Conservation (phyloP, 2,797 vertebrate species). For the Crocodylus rhombifer region DNA sequence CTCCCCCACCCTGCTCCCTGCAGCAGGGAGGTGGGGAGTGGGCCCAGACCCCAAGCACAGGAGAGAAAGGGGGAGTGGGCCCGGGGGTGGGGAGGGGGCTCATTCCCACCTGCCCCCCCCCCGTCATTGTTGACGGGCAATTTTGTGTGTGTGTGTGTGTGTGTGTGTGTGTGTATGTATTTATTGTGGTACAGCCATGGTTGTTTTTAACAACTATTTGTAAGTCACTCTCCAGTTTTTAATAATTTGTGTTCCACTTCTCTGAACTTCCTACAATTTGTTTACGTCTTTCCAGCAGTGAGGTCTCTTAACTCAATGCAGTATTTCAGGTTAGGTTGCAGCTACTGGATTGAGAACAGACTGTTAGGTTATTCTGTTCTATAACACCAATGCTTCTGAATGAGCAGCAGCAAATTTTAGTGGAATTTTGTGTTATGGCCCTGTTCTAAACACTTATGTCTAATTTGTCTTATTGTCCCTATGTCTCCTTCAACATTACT, state of each 20-base stretch:
- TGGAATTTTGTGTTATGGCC: background rate
- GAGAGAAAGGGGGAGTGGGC: no score
- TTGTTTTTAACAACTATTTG: background rate
- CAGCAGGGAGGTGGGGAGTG: no score
- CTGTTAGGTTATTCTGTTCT: background rate
- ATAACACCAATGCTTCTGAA: background rate
- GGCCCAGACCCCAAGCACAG: no score
- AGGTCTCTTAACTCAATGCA: conserved; percentile 59
- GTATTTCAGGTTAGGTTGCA: conserved; percentile 60
- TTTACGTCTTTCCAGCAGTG: conserved; percentile 67
- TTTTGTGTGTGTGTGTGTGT: no score
- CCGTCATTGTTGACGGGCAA: no score
- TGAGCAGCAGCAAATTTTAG: background rate
- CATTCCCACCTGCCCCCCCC: no score
- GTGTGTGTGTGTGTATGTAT: no score
- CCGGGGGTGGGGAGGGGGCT: no score
- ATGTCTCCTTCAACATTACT: fast-evolving
- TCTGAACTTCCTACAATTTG: conserved; percentile 68
- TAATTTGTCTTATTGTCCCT: background rate
- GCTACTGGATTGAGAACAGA: background rate
- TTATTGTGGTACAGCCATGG: no score
- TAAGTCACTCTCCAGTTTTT: conserved; percentile 60
- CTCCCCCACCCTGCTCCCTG: no score
- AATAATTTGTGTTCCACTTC: conserved; percentile 70
- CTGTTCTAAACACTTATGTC: background rate